phyloP scores from a whole-genome alignment of 2,888 invertebrate species.

The Syritta pipiens region DNA sequence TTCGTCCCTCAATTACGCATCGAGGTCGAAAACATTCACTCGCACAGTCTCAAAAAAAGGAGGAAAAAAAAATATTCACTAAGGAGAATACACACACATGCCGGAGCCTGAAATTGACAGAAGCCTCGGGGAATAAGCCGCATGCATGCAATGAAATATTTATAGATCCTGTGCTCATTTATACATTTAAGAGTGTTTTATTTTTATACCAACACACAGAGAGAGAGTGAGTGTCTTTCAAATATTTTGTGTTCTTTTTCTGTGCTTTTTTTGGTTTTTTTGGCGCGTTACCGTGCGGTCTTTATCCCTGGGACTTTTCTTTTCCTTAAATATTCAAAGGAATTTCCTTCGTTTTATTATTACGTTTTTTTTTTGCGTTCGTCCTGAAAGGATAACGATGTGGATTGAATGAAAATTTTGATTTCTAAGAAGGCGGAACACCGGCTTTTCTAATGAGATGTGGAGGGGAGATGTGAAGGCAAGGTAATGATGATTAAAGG shows the following conservation, averaged over 20 bases:
- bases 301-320: not conserved
- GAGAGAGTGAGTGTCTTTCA: too few relatives aligned
- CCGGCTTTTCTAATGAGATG: too few relatives aligned
- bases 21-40: slow-evolving; percentile 7
- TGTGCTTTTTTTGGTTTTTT: not conserved
- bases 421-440: too few relatives aligned
- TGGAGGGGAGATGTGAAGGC: too few relatives aligned
- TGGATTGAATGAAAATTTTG: too few relatives aligned
- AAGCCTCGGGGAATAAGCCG: slow-evolving; percentile 16
- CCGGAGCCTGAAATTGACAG: slow-evolving; percentile 12
- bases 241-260: not conserved
- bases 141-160: slow-evolving; percentile 27
- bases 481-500: too few relatives aligned
- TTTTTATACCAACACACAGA: too few relatives aligned
- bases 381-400: too few relatives aligned
- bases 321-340: not conserved
- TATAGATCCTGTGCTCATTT: slow-evolving; percentile 15
- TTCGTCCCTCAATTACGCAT: slow-evolving; percentile 6
- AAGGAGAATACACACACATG: not conserved
- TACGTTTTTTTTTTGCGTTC: too few relatives aligned
- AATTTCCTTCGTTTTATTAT: too few relatives aligned
- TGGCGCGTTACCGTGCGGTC: not conserved
- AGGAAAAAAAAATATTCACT: not conserved
- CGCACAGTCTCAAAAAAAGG: not conserved
- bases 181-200: not conserved